Percentiles rank a stretch among this genome's conserved stretches.
Evolutionary conservation across 1,140 invertebrate genomes (phyloP).

Genomic region (Cherax destructor): DNA sequence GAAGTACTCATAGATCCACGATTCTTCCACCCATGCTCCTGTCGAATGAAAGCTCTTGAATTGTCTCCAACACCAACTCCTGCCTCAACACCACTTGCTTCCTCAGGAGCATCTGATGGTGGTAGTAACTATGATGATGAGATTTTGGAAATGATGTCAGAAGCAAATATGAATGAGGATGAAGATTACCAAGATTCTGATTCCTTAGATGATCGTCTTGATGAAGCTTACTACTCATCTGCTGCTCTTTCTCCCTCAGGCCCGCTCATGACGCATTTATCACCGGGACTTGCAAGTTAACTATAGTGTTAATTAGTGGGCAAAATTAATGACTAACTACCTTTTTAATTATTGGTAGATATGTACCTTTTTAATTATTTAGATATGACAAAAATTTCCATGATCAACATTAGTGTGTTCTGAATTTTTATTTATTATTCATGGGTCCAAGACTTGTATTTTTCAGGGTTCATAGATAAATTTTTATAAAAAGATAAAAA

Average conservation of each 20-base stretch:
- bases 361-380: slow-evolving; percentile 60
- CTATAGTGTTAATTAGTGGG: slow-evolving; percentile 67
- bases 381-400: slow-evolving; percentile 66
- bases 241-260: slow-evolving; percentile 46
- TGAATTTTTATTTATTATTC: slow-evolving; percentile 65
- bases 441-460: slow-evolving; percentile 71
- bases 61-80: slow-evolving; percentile 54
- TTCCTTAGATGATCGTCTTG: slow-evolving; percentile 53
- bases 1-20: slow-evolving; percentile 82
- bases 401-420: slow-evolving; percentile 68
- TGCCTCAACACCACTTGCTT: slow-evolving; percentile 52
- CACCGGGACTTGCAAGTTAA: slow-evolving; percentile 65
- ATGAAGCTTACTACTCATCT: slow-evolving; percentile 58
- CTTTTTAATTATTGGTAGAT: slow-evolving; percentile 64
- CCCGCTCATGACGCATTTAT: slow-evolving; percentile 57
- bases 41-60: slow-evolving; percentile 72
- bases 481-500: slow-evolving; percentile 47
- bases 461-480: slow-evolving; percentile 69
- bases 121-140: slow-evolving; percentile 64
- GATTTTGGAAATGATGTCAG: slow-evolving; percentile 57
- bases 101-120: slow-evolving; percentile 59
- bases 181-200: slow-evolving; percentile 66
- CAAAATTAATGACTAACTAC: slow-evolving; percentile 66
- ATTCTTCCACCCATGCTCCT: slow-evolving; percentile 80
- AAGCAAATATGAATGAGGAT: slow-evolving; percentile 56